phyloP scores from a whole-genome alignment of 2,888 invertebrate species.

The Spodoptera littoralis region DNA sequence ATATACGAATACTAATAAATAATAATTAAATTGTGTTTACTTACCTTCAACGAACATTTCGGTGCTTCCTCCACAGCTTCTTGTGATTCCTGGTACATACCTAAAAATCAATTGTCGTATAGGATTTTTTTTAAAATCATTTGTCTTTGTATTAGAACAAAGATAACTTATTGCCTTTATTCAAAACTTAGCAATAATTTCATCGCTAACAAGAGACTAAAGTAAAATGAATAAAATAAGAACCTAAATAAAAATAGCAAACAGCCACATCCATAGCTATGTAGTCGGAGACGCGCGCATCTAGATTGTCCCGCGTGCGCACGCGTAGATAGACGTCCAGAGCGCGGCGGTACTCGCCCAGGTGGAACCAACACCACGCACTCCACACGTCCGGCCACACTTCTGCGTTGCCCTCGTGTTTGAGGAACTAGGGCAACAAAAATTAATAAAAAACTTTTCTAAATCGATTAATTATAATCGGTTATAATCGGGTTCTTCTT shows the following conservation, averaged over 20 bases:
- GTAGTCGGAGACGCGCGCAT: slow-evolving; percentile 89
- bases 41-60: slow-evolving; percentile 89
- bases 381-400: slow-evolving; percentile 93
- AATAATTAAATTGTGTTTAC: too few species aligned
- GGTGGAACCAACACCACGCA: slow-evolving; percentile 98
- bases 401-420: slow-evolving; percentile 77
- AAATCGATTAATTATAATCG: too few species aligned
- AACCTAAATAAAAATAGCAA: slow-evolving; percentile 97
- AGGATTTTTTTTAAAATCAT: too few species aligned
- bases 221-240: background rate
- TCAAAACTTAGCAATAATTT: too few species aligned
- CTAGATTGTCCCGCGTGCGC: slow-evolving; percentile 70
- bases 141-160: too few species aligned
- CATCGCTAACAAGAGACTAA: too few species aligned
- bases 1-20: too few species aligned
- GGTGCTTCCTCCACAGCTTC: slow-evolving; percentile 90
- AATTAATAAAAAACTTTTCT: too few species aligned
- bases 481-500: too few species aligned
- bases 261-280: slow-evolving; percentile 95
- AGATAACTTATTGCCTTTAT: too few species aligned
- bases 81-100: slow-evolving; percentile 91
- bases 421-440: slow-evolving; percentile 70
- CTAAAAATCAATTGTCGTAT: slow-evolving; percentile 63
- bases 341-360: slow-evolving; percentile 96
- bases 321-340: slow-evolving; percentile 91